Conservation (phyloP, 2,797 vertebrate genomes). For the Cirrhinus mrigala region DNA sequence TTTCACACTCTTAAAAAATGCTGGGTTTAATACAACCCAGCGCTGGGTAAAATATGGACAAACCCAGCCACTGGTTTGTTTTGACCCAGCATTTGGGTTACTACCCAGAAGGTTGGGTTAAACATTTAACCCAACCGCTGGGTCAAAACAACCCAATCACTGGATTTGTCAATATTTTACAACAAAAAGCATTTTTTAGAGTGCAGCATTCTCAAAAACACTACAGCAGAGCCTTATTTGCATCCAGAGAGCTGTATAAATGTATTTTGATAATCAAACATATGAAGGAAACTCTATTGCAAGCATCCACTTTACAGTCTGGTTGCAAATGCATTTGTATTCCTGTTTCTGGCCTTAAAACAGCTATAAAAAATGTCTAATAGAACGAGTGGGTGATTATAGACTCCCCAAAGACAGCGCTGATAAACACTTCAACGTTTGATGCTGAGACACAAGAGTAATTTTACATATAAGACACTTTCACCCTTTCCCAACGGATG, state of each 20-base stretch:
- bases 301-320: not conserved
- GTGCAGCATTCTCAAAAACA: no score
- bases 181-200: no score
- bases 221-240: not conserved
- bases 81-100: no score
- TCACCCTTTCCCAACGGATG: not conserved
- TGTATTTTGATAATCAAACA: not conserved
- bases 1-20: no score
- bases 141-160: no score
- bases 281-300: not conserved
- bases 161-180: no score
- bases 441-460: not conserved
- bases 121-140: no score
- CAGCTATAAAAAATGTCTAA: not conserved
- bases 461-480: not conserved
- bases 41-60: no score
- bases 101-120: no score
- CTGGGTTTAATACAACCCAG: no score
- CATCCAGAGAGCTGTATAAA: not conserved
- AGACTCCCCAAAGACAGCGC: not conserved
- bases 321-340: not conserved
- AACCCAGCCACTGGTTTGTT: no score
- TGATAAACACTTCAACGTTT: constrained; percentile 21
- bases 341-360: not conserved
- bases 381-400: not conserved